Conservation (phyloP, 2,888 invertebrate genomes). For the Odontomyia ornata region DNA sequence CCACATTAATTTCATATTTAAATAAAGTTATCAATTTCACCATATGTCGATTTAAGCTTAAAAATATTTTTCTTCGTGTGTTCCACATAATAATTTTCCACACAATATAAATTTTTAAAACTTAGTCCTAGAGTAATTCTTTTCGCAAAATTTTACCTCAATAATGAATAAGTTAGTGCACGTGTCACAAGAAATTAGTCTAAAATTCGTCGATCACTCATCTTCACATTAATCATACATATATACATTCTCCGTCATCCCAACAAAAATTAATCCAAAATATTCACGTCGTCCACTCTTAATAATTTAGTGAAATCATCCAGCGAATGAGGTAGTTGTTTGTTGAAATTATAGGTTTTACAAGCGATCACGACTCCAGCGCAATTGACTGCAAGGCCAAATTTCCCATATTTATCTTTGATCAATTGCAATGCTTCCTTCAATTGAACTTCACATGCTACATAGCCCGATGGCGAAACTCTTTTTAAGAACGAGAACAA, state of each 20-base stretch:
- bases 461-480: conserved; percentile 59
- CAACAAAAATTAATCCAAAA: no score
- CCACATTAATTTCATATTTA: no score
- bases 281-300: conserved; percentile 88
- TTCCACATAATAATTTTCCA: no score
- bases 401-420: conserved; percentile 81
- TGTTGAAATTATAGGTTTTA: conserved; percentile 90
- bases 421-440: conserved; percentile 74
- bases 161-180: no score
- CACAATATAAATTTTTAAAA: no score
- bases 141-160: not conserved
- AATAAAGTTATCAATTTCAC: no score
- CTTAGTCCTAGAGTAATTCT: not conserved
- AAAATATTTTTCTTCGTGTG: no score
- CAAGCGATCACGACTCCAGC: conserved; percentile 90
- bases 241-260: no score
- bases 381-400: conserved; percentile 92
- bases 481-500: conserved; percentile 59
- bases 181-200: no score
- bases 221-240: no score
- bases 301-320: conserved; percentile 81
- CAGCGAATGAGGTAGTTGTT: conserved; percentile 74
- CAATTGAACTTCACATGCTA: conserved; percentile 63
- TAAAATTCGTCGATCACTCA: no score
- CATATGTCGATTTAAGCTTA: no score